Evolutionary conservation across 2,888 invertebrate genomes (phyloP), one percentile per base, ranked within the genome.

Genomic region (Rhodophaea formosa): DNA sequence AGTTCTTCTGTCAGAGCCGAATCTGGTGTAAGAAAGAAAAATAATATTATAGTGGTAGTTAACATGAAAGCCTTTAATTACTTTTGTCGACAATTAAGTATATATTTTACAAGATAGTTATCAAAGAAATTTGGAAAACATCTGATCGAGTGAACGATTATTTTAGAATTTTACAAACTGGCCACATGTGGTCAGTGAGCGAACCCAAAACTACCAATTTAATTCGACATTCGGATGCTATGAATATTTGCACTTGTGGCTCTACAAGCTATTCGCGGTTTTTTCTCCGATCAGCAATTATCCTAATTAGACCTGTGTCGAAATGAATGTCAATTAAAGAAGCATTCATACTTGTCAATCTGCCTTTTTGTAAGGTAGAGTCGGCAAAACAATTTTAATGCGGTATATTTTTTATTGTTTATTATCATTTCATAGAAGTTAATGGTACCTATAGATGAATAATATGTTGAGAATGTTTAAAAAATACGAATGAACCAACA

Each of bases 281-380:
- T 55, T 55, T 55, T 55, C 10, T 45, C 44, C 54, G 46, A 55
- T 55, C 54, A 35, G 14, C 53, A 44, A 55, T 55, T 55, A 55
- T 45, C 45, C 54, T 55, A 55, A 55, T 55, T 55, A 55, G 45
- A 45, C 15, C 45, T 55, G 35, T 55, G 45, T 45, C 45, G 54
- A 35, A 55, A 32, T 55, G 54, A 55, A 55, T 55, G 54, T 55
- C 54, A 55, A 55, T 55, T 55, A 55, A 32, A 45, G 54, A 15
- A 10, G 53, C 30, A 51, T 51, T 51, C 51, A 51, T 51, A 44
- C 54, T 55, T 55, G 54, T 55, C 54, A 55, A 55, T 54, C 44
- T 55, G 45, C 32, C 32, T 55, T 55, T 55, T 45, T 32, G 44
- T 0, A 8, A 10, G 30, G 15, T 51, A 51, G 16, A 8, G 54